Evolutionary conservation across 2,797 vertebrate genomes (phyloP).

Genomic region (Neosilurus hyrtlii): DNA sequence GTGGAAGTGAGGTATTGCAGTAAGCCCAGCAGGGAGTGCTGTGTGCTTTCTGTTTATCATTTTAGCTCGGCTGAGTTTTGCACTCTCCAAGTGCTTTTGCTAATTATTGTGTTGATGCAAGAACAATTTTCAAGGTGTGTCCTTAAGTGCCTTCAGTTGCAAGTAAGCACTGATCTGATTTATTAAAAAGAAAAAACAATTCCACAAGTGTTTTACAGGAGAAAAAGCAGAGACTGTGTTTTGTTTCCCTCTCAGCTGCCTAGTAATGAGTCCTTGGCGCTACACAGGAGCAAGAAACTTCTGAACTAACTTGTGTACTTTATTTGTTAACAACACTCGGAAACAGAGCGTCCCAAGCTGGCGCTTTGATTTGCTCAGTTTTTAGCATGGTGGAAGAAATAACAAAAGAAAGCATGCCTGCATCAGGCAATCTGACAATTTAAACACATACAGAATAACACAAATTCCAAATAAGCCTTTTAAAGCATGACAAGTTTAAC

Average conservation of each 20-base stretch:
- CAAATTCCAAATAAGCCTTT: neutral
- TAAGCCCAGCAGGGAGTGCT: too few relatives aligned
- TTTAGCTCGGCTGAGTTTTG: too few relatives aligned
- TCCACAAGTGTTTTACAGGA: neutral
- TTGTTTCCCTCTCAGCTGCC: neutral
- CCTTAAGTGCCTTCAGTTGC: neutral
- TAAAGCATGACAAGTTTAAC: neutral
- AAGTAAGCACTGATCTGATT: neutral
- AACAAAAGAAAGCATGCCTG: neutral
- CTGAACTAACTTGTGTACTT: neutral
- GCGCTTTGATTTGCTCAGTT: neutral
- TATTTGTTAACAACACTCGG: conserved; percentile 11
- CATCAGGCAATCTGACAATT: neutral
- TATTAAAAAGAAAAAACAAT: neutral
- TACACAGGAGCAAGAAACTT: neutral
- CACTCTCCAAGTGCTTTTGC: too few relatives aligned
- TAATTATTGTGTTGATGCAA: neutral
- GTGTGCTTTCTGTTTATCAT: too few relatives aligned
- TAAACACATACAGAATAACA: conserved; percentile 5
- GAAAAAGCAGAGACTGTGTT: conserved; percentile 1
- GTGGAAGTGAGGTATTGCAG: too few relatives aligned
- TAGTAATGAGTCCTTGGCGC: conserved; percentile 21
- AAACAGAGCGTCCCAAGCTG: neutral
- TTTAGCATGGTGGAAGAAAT: neutral
- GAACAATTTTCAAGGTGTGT: neutral